phyloP scores from a whole-genome alignment of 2,888 invertebrate genomes.

The Epsilonema sp. region DNA sequence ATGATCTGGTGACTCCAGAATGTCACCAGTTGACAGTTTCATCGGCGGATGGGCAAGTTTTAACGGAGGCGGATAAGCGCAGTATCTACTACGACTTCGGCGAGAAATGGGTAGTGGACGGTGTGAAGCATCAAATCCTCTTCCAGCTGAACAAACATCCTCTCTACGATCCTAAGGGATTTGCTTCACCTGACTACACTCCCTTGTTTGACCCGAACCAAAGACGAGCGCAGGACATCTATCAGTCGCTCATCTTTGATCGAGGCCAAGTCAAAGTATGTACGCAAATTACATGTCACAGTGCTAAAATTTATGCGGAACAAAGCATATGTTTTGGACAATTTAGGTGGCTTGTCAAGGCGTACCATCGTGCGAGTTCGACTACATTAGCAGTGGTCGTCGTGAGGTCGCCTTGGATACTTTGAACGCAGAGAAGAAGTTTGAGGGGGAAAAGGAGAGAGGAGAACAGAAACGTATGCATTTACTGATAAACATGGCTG shows the following conservation, averaged over 20 bases:
- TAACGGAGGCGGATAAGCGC: not conserved
- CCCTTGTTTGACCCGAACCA: not conserved
- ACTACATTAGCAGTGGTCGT: constrained; percentile 15
- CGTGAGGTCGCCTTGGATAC: constrained; percentile 17
- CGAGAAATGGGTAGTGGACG: constrained; percentile 6
- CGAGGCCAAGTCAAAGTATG: not conserved
- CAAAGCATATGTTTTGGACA: too few species aligned
- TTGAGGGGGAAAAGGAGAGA: constrained; percentile 6
- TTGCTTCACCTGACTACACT: not conserved
- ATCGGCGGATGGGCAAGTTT: too few species aligned
- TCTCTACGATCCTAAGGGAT: constrained; percentile 8
- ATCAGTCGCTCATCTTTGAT: not conserved
- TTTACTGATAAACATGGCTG: not conserved
- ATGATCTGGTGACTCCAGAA: constrained; percentile 1
- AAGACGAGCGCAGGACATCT: too few species aligned
- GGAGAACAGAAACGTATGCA: constrained; percentile 5
- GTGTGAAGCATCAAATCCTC: constrained; percentile 1
- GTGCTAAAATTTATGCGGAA: too few species aligned
- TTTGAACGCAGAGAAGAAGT: constrained; percentile 11
- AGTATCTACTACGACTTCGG: not conserved
- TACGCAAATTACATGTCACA: too few species aligned
- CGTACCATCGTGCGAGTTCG: constrained; percentile 14
- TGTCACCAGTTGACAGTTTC: not conserved
- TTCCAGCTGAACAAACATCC: constrained; percentile 8
- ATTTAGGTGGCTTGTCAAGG: constrained; percentile 13